Percentiles rank a stretch among this genome's conserved stretches.
These are phyloP conservation scores for Centropus bengalensis DNA, from an alignment of 2,113 vertebrate genomes.

Conservation along the genomic window DNA sequence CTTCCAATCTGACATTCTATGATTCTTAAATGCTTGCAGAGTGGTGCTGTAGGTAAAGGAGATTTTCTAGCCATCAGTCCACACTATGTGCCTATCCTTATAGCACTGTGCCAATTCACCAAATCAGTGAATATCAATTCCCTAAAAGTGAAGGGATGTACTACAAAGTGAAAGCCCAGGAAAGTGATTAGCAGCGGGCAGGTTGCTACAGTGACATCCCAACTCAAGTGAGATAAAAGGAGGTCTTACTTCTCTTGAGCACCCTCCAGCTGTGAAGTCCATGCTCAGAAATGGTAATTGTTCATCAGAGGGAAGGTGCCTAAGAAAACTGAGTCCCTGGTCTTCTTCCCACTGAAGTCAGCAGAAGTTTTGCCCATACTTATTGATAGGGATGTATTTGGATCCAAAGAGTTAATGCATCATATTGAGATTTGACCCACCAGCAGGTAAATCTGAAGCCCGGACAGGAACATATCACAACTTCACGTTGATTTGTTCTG, in stretches of 20 bases:
- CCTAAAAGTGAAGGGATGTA: background rate
- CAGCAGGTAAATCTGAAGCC: background rate
- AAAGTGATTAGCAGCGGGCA: background rate
- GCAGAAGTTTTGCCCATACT: background rate
- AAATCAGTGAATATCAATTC: background rate
- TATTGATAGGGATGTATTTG: background rate
- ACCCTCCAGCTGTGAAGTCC: background rate
- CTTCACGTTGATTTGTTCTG: background rate
- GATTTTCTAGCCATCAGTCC: background rate
- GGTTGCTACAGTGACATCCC: background rate
- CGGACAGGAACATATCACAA: background rate
- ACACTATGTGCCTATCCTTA: background rate
- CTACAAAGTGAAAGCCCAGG: background rate
- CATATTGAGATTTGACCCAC: background rate
- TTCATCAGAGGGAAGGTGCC: background rate
- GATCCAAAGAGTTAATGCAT: background rate
- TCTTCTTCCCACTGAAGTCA: background rate
- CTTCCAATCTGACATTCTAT: too few relatives aligned
- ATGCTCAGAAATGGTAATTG: background rate
- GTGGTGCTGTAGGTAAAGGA: background rate
- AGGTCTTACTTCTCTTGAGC: background rate
- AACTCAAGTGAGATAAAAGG: background rate
- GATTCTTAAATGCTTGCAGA: background rate
- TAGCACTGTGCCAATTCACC: background rate
- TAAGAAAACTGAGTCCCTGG: background rate